Evolutionary conservation across 2,888 invertebrate genomes (phyloP), one percentile per base, ranked within the genome.

Genomic region (Tineola bisselliella): DNA sequence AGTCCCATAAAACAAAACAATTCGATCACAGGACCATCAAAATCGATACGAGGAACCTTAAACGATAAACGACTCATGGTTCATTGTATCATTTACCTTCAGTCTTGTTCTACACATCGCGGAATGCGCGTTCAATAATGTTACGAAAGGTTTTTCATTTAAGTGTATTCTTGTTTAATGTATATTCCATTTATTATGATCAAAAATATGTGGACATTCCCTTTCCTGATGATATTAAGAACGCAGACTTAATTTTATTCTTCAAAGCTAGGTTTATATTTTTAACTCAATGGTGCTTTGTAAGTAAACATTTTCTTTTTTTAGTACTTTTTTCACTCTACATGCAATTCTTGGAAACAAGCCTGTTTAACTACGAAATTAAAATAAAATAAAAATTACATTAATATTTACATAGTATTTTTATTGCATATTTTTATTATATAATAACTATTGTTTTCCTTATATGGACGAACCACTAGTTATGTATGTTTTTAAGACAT

Each of bases 221-320:
- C 0, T 72, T 75, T 10, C 71, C 76, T 0, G 62, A 66, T 1
- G 69, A 74, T 57, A 70, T 70, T 3, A 65, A 77, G 18, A 71
- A 64, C 12, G 65, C 77, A 18, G 71, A 65, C 12, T 61, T 64
- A 8, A 25, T 6, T 25, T 67, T 81, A 61, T 79, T 80, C 0
- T 65, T 77, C 0, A 79, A 77, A 62, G 78, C 73, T 0, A 69
- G 83, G 19, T 66, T 67, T 25, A 66, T 77, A 62, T 83, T 79
- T 62, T 66, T 84, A 8, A 84, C 83, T 0, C 67, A 79, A 44
- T 83, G 83, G 82, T 74, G 76, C 61, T 64, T 81, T 64, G 82
- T 82, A 67, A 81, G 76, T 73, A 33, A 31, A 10, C 33, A 48
- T 43, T 63, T 60, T 58, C 18, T 61, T 43, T 38, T 17, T 59